Percentiles rank a stretch among this genome's conserved stretches.
phyloP scores from a whole-genome alignment of 2,888 invertebrate genomes.

The Phyllotreta striolata region DNA sequence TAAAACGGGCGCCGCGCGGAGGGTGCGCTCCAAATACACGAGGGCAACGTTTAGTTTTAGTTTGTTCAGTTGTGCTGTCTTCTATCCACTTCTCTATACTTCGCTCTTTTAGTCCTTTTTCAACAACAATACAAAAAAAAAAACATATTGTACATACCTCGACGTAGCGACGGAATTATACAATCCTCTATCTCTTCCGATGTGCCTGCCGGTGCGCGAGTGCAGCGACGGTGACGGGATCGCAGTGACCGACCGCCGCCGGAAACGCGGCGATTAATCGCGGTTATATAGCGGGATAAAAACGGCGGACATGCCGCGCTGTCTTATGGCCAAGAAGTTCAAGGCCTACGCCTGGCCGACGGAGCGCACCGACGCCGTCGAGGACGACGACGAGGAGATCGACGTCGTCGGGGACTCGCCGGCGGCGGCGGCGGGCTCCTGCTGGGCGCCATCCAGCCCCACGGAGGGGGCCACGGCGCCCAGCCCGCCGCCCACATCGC shows the following conservation, averaged over 20 bases:
- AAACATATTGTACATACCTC: too few relatives aligned
- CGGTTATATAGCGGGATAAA: neutral
- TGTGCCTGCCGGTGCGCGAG: constrained; percentile 41
- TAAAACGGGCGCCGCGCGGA: constrained; percentile 62
- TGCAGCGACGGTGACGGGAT: constrained; percentile 26
- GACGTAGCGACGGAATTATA: too few relatives aligned
- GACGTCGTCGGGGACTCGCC: constrained; percentile 81
- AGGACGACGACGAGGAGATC: constrained; percentile 81
- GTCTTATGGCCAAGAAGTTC: constrained; percentile 96
- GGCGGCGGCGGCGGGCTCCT: constrained; percentile 56
- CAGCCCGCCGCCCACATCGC: constrained; percentile 74
- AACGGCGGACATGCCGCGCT: constrained; percentile 78
- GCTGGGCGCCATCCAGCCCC: constrained; percentile 79
- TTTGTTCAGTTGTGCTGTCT: constrained; percentile 62
- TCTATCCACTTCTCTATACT: constrained; percentile 57
- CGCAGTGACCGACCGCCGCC: constrained; percentile 28
- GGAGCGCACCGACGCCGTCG: constrained; percentile 53
- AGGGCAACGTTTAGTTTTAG: constrained; percentile 65
- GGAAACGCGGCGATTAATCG: too few relatives aligned
- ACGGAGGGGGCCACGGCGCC: constrained; percentile 80
- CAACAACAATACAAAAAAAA: constrained; percentile 16
- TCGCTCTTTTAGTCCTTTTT: constrained; percentile 37
- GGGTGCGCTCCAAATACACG: constrained; percentile 65
- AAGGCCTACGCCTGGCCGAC: constrained; percentile 85
- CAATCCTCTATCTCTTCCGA: constrained; percentile 41